Evolutionary conservation across 2,113 vertebrate genomes (phyloP).

Genomic region (Hylia prasina): DNA sequence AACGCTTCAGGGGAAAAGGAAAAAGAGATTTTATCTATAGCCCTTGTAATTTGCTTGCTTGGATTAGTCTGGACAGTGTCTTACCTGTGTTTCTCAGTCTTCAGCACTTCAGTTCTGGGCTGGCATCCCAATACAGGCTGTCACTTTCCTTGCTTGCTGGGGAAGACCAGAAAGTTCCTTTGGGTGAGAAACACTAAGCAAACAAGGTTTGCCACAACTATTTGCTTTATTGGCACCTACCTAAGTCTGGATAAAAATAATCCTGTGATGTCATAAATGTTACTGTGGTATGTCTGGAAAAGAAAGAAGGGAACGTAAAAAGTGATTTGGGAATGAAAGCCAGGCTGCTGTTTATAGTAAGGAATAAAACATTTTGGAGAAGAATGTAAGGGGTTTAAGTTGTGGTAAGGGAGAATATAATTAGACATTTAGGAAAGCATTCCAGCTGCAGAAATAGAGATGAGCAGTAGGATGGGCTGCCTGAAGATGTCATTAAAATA

Average conservation of each 20-base stretch:
- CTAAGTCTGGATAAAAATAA: background rate
- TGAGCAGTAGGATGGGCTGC: background rate
- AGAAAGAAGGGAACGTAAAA: background rate
- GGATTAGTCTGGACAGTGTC: background rate
- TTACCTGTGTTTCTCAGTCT: background rate
- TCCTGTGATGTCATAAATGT: background rate
- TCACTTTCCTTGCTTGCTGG: background rate
- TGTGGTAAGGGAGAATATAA: background rate
- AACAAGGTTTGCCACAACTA: background rate
- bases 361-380: background rate
- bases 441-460: background rate
- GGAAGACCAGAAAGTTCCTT: background rate
- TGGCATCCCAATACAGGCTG: background rate
- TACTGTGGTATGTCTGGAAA: background rate
- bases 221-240: background rate
- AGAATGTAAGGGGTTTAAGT: background rate
- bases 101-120: background rate
- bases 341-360: background rate
- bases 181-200: background rate
- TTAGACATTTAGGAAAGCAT: background rate
- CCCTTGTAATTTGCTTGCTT: background rate
- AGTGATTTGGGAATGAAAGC: background rate
- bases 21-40: background rate
- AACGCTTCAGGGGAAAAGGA: background rate
- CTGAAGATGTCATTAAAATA: background rate